phyloP scores from a whole-genome alignment of 2,113 vertebrate species.

The Eleginops maclovinus region DNA sequence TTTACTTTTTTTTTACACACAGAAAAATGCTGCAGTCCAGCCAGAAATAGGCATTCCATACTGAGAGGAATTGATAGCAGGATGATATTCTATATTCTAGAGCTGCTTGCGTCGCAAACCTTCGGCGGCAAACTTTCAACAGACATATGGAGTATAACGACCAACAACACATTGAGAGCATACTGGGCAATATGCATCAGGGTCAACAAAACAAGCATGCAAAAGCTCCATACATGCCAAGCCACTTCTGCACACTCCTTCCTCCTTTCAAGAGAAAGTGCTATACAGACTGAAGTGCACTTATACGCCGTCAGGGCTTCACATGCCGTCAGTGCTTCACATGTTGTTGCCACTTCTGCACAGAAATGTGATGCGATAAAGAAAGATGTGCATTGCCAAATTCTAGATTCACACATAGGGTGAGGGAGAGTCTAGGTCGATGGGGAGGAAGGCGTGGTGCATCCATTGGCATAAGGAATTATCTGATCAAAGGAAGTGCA shows the following conservation, averaged over 20 bases:
- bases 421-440: neutral
- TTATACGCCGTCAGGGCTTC: conserved; percentile 39
- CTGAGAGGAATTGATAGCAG: conserved; percentile 65
- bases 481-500: conserved; percentile 70
- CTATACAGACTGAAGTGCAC: conserved; percentile 56
- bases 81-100: conserved; percentile 68
- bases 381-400: conserved; percentile 18
- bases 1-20: conserved; percentile 21
- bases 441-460: conserved; percentile 21
- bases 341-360: conserved; percentile 38
- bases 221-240: conserved; percentile 29
- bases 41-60: conserved; percentile 75
- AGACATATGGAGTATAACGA: conserved; percentile 51
- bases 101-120: conserved; percentile 58
- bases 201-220: conserved; percentile 35
- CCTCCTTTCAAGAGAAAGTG: conserved; percentile 46
- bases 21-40: conserved; percentile 67
- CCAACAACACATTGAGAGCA: conserved; percentile 32
- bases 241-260: conserved; percentile 42
- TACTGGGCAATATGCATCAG: conserved; percentile 9
- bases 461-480: conserved; percentile 54
- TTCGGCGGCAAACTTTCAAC: conserved; percentile 53
- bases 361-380: conserved; percentile 4
- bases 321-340: conserved; percentile 50
- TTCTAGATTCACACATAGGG: conserved; percentile 7